Conservation (phyloP, 1,140 invertebrate genomes). For the Cotesia glomerata region DNA sequence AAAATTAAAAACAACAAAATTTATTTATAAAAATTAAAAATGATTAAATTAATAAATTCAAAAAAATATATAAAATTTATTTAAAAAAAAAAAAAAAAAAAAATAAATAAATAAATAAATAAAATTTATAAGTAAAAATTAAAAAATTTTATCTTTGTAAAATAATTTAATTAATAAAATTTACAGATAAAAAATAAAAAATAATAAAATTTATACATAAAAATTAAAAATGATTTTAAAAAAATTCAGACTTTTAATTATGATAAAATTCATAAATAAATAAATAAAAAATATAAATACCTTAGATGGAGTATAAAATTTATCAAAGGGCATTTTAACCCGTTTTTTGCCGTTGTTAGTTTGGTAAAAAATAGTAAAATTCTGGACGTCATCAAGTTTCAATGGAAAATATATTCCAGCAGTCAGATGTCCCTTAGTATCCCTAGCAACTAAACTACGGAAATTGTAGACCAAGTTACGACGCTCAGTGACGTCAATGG, state of each 20-base stretch:
- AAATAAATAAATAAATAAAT: neutral
- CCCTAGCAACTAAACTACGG: constrained; percentile 79
- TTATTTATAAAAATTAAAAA: no score
- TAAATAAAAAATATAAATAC: constrained; percentile 56
- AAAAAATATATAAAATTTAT: no score
- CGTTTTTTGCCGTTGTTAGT: constrained; percentile 70
- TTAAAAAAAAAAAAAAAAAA: neutral
- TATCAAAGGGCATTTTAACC: constrained; percentile 74
- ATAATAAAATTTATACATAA: neutral
- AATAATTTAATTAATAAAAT: no score
- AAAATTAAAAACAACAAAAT: no score
- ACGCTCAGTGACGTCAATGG: constrained; percentile 84
- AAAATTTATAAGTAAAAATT: no score
- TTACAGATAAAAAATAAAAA: no score
- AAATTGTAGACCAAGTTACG: constrained; percentile 89
- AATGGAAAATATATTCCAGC: constrained; percentile 86
- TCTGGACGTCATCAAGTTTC: constrained; percentile 66
- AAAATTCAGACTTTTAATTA: neutral
- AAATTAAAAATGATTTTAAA: neutral
- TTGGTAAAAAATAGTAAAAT: constrained; percentile 81
- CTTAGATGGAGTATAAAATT: constrained; percentile 69
- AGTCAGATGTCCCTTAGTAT: constrained; percentile 78
- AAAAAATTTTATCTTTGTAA: no score
- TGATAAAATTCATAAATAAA: neutral
- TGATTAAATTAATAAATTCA: neutral